Evolutionary conservation across 2,888 invertebrate genomes (phyloP).

Genomic region (Asteroscopus sphinx): DNA sequence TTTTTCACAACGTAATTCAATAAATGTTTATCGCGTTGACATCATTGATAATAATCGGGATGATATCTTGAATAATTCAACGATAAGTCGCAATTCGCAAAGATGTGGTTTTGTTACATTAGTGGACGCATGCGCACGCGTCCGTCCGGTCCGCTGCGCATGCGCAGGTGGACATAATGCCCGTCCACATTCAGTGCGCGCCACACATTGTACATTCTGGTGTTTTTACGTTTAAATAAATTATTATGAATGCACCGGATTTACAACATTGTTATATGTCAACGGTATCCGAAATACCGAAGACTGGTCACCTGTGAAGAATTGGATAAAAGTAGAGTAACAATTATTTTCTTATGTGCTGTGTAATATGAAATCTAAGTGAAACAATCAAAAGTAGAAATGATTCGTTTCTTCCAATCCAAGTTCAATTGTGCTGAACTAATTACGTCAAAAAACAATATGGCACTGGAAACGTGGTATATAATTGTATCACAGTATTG

Average conservation of each 20-base stretch:
- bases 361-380: constrained; percentile 40
- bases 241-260: constrained; percentile 57
- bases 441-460: constrained; percentile 75
- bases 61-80: constrained; percentile 64
- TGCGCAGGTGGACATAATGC: constrained; percentile 58
- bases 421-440: constrained; percentile 62
- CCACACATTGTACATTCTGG: constrained; percentile 54
- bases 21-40: constrained; percentile 36
- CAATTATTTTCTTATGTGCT: constrained; percentile 29
- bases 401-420: constrained; percentile 50
- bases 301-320: constrained; percentile 26
- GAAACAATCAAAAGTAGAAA: constrained; percentile 27
- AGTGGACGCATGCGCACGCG: constrained; percentile 75
- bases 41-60: constrained; percentile 60
- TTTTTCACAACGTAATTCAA: constrained; percentile 37
- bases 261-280: constrained; percentile 56
- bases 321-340: constrained; percentile 31
- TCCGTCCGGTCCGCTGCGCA: constrained; percentile 60
- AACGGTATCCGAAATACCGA: constrained; percentile 50
- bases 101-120: constrained; percentile 57
- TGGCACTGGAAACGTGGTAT: constrained; percentile 74
- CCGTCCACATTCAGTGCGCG: constrained; percentile 61
- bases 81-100: constrained; percentile 46
- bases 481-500: constrained; percentile 72
- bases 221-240: constrained; percentile 59